Percentiles rank a stretch among this genome's conserved stretches.
phyloP scores from a whole-genome alignment of 2,797 vertebrate species.

The Cheirogaleus major region DNA sequence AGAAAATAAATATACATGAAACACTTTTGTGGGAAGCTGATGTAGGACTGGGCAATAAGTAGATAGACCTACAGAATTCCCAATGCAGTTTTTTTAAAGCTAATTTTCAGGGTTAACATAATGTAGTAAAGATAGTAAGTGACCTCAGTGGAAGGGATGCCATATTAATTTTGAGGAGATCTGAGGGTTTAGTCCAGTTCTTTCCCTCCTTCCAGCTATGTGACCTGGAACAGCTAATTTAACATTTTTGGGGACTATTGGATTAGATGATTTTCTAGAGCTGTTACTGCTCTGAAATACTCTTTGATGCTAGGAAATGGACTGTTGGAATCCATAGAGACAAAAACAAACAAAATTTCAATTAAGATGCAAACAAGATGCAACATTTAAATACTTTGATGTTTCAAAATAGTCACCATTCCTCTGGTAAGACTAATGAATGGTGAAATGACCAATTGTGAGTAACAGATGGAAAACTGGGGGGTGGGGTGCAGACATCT shows the following conservation, averaged over 20 bases:
- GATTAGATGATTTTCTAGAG: not conserved
- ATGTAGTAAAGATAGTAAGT: not conserved
- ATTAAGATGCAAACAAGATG: conserved; percentile 53
- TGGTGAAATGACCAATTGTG: conserved; percentile 65
- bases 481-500: not conserved
- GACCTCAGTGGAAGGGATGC: not conserved
- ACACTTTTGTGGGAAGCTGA: not conserved
- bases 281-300: not conserved
- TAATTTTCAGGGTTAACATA: not conserved
- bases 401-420: conserved; percentile 50
- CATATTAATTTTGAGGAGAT: not conserved
- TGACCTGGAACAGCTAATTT: not conserved
- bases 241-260: not conserved
- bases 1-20: not conserved
- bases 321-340: not conserved
- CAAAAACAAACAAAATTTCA: conserved; percentile 43
- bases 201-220: not conserved
- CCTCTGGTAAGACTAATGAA: conserved; percentile 56
- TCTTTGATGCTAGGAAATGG: conserved; percentile 26
- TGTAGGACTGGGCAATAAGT: not conserved
- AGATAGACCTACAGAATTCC: not conserved
- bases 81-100: not conserved
- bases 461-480: conserved; percentile 66
- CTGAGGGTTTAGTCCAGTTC: not conserved
- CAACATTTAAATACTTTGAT: not conserved